Conservation (phyloP, 2,888 invertebrate species). For the Mythimna vitellina region DNA sequence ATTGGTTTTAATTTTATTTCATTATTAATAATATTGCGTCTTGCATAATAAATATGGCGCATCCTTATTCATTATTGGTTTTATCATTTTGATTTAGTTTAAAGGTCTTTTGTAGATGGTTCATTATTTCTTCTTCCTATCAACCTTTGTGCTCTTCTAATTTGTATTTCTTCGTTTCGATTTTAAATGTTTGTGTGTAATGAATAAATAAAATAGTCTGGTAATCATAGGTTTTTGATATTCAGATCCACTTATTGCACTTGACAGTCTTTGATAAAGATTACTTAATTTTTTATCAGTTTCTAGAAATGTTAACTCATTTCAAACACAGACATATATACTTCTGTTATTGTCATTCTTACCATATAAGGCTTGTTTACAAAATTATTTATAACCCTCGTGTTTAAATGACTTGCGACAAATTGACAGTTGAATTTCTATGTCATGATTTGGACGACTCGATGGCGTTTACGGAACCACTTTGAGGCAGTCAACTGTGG, state of each 20-base stretch:
- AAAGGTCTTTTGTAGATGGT: neutral
- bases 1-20: too few relatives aligned
- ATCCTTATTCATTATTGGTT: too few relatives aligned
- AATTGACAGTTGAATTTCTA: too few relatives aligned
- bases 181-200: too few relatives aligned
- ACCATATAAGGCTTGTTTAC: constrained; percentile 1
- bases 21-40: neutral
- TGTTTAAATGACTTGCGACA: too few relatives aligned
- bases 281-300: constrained; percentile 27
- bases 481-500: neutral
- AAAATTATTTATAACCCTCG: neutral
- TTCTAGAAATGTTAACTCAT: constrained; percentile 19
- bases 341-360: constrained; percentile 5
- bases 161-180: too few relatives aligned
- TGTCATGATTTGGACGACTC: neutral
- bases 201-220: too few relatives aligned
- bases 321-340: neutral
- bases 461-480: neutral
- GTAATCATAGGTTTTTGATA: neutral
- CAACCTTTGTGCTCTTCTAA: too few relatives aligned
- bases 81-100: neutral
- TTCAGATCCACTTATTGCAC: constrained; percentile 21
- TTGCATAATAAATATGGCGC: neutral
- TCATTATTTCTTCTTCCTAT: neutral
- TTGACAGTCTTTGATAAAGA: constrained; percentile 29